phyloP scores from a whole-genome alignment of 2,888 invertebrate genomes.

The Sabellastarte sp. region DNA sequence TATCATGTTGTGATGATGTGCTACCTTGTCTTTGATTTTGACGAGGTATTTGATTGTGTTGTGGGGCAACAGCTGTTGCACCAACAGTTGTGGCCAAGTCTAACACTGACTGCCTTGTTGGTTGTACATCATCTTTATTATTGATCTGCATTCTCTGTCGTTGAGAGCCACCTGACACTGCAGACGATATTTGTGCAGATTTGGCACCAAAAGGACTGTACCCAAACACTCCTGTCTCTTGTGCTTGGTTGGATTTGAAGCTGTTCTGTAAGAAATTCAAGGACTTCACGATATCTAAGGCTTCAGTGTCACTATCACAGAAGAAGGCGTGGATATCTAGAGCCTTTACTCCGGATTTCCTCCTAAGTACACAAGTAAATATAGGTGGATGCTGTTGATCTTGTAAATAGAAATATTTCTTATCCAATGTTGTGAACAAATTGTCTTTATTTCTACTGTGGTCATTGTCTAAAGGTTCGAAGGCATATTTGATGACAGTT shows the following conservation, averaged over 20 bases:
- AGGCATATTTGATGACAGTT: constrained; percentile 56
- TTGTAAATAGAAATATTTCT: constrained; percentile 89
- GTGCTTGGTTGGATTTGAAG: constrained; percentile 14
- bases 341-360: constrained; percentile 95
- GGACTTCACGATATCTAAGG: constrained; percentile 21
- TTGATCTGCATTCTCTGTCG: too few relatives aligned
- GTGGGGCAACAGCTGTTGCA: too few relatives aligned
- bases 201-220: constrained; percentile 20
- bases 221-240: constrained; percentile 21
- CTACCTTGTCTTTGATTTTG: too few relatives aligned
- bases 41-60: too few relatives aligned
- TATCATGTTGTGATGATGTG: too few relatives aligned
- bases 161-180: constrained; percentile 5
- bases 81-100: too few relatives aligned
- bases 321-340: constrained; percentile 99
- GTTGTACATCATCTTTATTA: too few relatives aligned
- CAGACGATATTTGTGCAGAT: background rate
- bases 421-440: constrained; percentile 86
- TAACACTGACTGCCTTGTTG: too few relatives aligned
- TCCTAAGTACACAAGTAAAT: constrained; percentile 91
- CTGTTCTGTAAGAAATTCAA: constrained; percentile 14
- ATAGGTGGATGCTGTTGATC: constrained; percentile 92
- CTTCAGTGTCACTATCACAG: constrained; percentile 67
- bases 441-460: constrained; percentile 47
- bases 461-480: constrained; percentile 69